A percentile compares a stretch with the other conserved stretches of the same genome.
These are phyloP conservation scores for Beris morrisii DNA, from an alignment of 2,888 invertebrate species.

Conservation along the genomic window DNA sequence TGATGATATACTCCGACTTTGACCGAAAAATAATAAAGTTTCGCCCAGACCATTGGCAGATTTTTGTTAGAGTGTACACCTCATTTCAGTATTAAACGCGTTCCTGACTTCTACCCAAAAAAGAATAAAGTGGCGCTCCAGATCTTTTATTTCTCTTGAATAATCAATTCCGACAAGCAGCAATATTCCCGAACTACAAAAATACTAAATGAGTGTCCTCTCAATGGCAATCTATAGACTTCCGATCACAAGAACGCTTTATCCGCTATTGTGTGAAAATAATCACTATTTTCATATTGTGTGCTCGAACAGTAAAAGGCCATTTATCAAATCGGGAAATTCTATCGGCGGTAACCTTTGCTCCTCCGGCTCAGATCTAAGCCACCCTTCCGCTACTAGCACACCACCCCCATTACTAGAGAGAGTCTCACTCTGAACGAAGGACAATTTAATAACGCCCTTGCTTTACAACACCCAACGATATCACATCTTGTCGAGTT, in stretches of 20 bases:
- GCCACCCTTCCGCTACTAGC: no score
- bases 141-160: no score
- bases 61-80: no score
- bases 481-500: slow-evolving; percentile 25
- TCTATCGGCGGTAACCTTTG: slow-evolving; percentile 29
- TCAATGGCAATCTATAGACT: slow-evolving; percentile 28
- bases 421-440: slow-evolving; percentile 3
- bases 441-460: slow-evolving; percentile 26
- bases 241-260: slow-evolving; percentile 13
- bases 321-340: slow-evolving; percentile 31
- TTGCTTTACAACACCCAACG: slow-evolving; percentile 22
- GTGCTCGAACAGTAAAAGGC: slow-evolving; percentile 16
- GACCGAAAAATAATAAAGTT: no score
- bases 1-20: no score
- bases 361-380: neutral
- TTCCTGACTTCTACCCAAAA: no score
- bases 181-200: neutral
- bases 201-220: slow-evolving; percentile 31
- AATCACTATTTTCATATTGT: slow-evolving; percentile 30
- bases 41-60: no score
- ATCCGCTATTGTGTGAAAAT: slow-evolving; percentile 22
- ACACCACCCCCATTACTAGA: neutral
- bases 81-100: no score
- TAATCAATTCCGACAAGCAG: no score
- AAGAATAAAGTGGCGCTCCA: no score